A percentile compares a stretch with the other conserved stretches of the same genome.
Evolutionary conservation across 2,113 vertebrate genomes (phyloP).

Genomic region (Arenaria interpres): DNA sequence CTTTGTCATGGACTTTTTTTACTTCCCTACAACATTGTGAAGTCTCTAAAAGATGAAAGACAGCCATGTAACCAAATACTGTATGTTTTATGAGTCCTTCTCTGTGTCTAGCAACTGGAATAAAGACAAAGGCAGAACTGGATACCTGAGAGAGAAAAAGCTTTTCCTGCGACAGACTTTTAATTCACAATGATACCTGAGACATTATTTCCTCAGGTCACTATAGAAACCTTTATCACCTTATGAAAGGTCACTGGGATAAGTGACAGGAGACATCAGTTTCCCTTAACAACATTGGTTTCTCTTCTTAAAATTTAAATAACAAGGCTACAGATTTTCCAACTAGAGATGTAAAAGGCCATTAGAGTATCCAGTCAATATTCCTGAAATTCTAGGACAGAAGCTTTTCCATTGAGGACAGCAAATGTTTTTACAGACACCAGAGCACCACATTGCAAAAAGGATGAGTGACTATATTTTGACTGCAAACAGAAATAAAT

Average conservation of each 20-base stretch:
- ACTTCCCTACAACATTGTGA: neutral
- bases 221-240: slow-evolving; percentile 52
- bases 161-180: slow-evolving; percentile 32
- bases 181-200: slow-evolving; percentile 49
- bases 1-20: neutral
- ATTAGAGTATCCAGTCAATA: slow-evolving; percentile 46
- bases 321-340: slow-evolving; percentile 41
- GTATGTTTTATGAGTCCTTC: slow-evolving; percentile 22
- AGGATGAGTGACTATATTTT: neutral
- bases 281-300: slow-evolving; percentile 38
- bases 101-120: neutral
- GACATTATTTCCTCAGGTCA: slow-evolving; percentile 44
- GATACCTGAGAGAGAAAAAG: slow-evolving; percentile 49
- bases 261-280: slow-evolving; percentile 48
- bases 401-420: neutral
- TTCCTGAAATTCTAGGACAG: slow-evolving; percentile 29
- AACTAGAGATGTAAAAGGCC: slow-evolving; percentile 34
- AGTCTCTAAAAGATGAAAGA: slow-evolving; percentile 10
- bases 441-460: neutral
- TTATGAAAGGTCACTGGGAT: slow-evolving; percentile 6
- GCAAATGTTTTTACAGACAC: neutral
- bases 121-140: slow-evolving; percentile 46
- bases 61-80: slow-evolving; percentile 46
- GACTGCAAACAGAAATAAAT: neutral
- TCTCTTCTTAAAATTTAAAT: slow-evolving; percentile 60